Evolutionary conservation across 2,797 vertebrate species (phyloP).

Genomic region (Caiman crocodilus): DNA sequence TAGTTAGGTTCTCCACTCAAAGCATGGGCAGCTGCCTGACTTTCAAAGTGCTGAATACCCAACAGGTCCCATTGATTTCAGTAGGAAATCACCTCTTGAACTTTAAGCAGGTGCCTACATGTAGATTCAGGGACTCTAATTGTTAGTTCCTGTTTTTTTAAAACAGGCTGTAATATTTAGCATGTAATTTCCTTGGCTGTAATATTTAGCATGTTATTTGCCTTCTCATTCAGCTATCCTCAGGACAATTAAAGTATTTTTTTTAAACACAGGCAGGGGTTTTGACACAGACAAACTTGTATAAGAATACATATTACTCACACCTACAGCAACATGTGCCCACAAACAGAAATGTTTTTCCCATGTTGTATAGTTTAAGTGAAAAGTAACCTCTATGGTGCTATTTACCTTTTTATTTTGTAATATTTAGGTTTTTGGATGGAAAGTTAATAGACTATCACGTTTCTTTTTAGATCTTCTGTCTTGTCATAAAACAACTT

Average conservation of each 20-base stretch:
- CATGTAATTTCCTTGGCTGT: neutral
- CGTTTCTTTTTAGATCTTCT: neutral
- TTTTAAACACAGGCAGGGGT: neutral
- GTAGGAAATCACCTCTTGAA: neutral
- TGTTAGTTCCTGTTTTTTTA: neutral
- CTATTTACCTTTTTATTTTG: neutral
- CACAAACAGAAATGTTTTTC: neutral
- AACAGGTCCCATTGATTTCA: neutral
- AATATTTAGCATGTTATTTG: neutral
- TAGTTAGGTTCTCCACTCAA: neutral
- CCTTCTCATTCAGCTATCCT: neutral
- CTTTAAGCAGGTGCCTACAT: neutral
- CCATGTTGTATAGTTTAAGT: neutral
- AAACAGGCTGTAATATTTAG: neutral
- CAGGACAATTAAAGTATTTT: fast-evolving
- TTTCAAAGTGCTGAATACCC: neutral
- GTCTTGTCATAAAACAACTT: neutral
- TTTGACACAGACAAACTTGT: neutral
- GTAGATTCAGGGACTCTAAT: neutral
- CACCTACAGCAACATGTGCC: too few species aligned
- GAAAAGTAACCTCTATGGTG: neutral
- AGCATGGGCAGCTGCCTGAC: neutral
- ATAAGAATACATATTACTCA: neutral
- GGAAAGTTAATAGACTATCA: neutral
- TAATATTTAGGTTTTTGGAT: neutral